Base-by-base conservation (phyloP, 2,113 vertebrate genomes). In the Periophthalmus modestus region DNA sequence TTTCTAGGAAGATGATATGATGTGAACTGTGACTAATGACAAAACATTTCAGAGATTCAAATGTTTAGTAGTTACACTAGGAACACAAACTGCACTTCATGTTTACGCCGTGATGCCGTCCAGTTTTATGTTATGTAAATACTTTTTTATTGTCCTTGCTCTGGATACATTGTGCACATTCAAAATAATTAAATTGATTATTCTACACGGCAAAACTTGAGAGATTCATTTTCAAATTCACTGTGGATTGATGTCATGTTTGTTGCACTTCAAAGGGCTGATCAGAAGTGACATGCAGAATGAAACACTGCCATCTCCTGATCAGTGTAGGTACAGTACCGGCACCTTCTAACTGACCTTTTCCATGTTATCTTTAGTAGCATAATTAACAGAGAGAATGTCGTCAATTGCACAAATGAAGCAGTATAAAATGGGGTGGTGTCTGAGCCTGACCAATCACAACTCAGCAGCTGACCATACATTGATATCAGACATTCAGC, bases 51-150 rank as follows among this genome's bases (percentile, higher is more conserved):
- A 43, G 34, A 9, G 43, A 65, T 65, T 65, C 15, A 62, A 62
- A 34, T 34, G 59, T 62, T 62, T 21, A 62, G 14, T 48, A 0
- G 68, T 68, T 69, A 85, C 79, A 84, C 80, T 83, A 81, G 71
- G 70, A 18, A 28, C 24, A 75, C 88, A 93, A 85, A 90, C 92
- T 94, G 95, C 95, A 96, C 95, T 96, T 87, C 78, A 82, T 78
- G 65, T 88, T 90, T 89, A 81, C 79, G 74, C 48, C 54, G 75
- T 16, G 65, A 72, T 73, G 68, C 82, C 55, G 63, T 81, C 39
- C 68, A 83, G 79, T 82, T 90, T 87, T 90, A 69, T 84, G 52
- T 55, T 55, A 2, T 84, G 88, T 92, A 73, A 80, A 81, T 82
- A 39, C 18, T 70, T 86, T 81, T 28, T 24, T 73, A 89, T 90